Percentiles rank a stretch among this genome's conserved stretches.
Evolutionary conservation across 2,797 vertebrate genomes (phyloP).

Genomic region (Cossypha heuglini): DNA sequence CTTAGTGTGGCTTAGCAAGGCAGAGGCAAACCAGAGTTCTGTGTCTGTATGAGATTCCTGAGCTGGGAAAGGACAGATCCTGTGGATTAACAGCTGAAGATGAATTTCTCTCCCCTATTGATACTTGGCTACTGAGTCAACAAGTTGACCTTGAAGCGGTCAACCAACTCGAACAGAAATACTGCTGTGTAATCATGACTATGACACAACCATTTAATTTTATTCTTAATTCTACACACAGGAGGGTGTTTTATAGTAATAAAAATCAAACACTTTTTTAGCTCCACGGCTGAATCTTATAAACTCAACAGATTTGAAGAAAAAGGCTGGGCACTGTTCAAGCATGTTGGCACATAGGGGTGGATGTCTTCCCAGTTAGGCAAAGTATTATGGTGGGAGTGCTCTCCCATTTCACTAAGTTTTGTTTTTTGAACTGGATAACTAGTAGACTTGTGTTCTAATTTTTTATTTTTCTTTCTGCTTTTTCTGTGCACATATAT

Average conservation of each 20-base stretch:
- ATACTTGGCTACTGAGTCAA: not conserved
- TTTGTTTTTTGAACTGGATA: not conserved
- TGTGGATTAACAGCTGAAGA: slow-evolving; percentile 43
- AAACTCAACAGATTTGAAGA: not conserved
- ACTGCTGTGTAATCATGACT: not conserved
- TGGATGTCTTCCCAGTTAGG: not conserved
- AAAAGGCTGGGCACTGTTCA: not conserved
- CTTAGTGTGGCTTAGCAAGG: slow-evolving; percentile 65
- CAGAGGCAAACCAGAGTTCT: slow-evolving; percentile 14
- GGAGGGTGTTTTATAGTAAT: not conserved
- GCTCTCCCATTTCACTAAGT: not conserved
- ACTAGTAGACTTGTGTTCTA: not conserved
- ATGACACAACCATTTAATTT: not conserved
- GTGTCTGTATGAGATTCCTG: slow-evolving; percentile 43
- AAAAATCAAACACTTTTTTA: not conserved
- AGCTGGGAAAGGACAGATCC: slow-evolving; percentile 28
- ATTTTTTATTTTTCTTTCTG: not conserved
- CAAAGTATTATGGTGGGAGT: not conserved
- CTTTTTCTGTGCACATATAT: not conserved
- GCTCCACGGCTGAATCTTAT: not conserved
- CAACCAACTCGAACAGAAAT: not conserved
- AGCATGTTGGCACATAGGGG: not conserved
- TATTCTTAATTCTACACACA: not conserved
- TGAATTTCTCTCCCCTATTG: not conserved
- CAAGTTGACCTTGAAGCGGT: slow-evolving; percentile 39